Percentiles rank a stretch among this genome's conserved stretches.
Conservation (phyloP, 2,888 invertebrate genomes). For the Alloscopus bannaensis region DNA sequence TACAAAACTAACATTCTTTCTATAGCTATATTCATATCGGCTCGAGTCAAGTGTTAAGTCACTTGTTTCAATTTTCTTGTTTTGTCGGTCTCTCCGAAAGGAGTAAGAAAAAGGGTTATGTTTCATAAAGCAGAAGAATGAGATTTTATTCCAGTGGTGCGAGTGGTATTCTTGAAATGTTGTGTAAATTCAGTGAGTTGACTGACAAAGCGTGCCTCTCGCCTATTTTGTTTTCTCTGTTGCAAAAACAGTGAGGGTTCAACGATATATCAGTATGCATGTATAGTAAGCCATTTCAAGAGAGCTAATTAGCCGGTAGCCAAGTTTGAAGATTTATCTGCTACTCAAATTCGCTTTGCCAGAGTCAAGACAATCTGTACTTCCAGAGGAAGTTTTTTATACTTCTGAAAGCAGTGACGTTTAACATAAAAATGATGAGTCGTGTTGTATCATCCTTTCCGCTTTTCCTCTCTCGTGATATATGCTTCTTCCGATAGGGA, state of each 20-base stretch:
- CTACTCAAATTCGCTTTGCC: slow-evolving; percentile 49
- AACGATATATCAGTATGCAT: background rate
- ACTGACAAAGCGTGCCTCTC: no score
- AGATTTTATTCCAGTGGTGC: slow-evolving; percentile 37
- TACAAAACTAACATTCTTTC: no score
- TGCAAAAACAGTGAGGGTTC: no score
- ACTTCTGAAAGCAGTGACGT: slow-evolving; percentile 7
- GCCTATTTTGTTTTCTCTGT: no score
- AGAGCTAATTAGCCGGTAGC: slow-evolving; percentile 64
- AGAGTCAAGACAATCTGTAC: slow-evolving; percentile 16
- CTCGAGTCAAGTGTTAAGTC: slow-evolving; percentile 15
- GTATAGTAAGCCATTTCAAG: slow-evolving; percentile 35
- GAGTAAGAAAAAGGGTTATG: slow-evolving; percentile 27
- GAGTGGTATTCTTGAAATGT: slow-evolving; percentile 34
- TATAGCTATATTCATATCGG: no score
- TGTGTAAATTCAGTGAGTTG: slow-evolving; percentile 30
- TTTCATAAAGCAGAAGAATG: slow-evolving; percentile 31
- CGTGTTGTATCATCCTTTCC: background rate
- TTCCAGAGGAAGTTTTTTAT: slow-evolving; percentile 17
- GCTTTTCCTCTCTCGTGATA: slow-evolving; percentile 7
- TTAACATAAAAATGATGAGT: slow-evolving; percentile 22
- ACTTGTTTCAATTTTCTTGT: slow-evolving; percentile 51
- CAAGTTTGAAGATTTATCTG: slow-evolving; percentile 55
- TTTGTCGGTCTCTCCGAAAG: slow-evolving; percentile 24
- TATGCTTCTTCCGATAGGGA: background rate